Conservation (phyloP, 2,888 invertebrate species). For the Tachina fera region DNA sequence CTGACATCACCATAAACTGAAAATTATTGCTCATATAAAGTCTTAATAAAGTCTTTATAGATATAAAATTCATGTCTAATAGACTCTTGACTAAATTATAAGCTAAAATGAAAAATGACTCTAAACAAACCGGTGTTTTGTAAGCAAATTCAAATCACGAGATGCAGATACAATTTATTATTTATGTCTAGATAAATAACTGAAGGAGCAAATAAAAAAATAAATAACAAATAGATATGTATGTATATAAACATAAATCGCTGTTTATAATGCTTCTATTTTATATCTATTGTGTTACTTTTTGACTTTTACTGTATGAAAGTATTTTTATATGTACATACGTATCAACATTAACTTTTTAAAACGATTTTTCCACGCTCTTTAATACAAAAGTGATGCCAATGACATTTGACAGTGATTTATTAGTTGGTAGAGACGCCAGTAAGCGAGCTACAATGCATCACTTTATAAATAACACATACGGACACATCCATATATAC, state of each 20-base stretch:
- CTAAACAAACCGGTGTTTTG: not conserved
- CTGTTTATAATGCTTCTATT: not conserved
- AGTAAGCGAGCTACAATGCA: constrained; percentile 77
- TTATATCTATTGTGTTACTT: constrained; percentile 32
- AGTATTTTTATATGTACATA: constrained; percentile 29
- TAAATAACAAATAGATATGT: not conserved
- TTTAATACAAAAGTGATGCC: constrained; percentile 75
- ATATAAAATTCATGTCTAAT: not conserved
- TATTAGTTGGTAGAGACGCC: constrained; percentile 80
- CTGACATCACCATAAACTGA: not conserved
- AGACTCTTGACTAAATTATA: not conserved
- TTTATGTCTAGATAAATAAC: constrained; percentile 23
- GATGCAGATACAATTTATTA: constrained; percentile 4
- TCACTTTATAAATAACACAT: constrained; percentile 71
- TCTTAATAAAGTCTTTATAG: not conserved
- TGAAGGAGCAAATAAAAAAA: not conserved
- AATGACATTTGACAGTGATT: constrained; percentile 83
- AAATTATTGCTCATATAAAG: not conserved
- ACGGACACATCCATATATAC: constrained; percentile 5
- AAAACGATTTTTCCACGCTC: constrained; percentile 63
- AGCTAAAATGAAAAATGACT: constrained; percentile 3
- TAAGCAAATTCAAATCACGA: constrained; percentile 10
- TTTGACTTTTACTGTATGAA: constrained; percentile 51
- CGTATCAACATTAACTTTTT: constrained; percentile 61
- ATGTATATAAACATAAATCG: too few species aligned